A percentile compares a stretch with the other conserved stretches of the same genome.
phyloP scores from a whole-genome alignment of 2,888 invertebrate genomes.

The Troides oblongomaculatus region DNA sequence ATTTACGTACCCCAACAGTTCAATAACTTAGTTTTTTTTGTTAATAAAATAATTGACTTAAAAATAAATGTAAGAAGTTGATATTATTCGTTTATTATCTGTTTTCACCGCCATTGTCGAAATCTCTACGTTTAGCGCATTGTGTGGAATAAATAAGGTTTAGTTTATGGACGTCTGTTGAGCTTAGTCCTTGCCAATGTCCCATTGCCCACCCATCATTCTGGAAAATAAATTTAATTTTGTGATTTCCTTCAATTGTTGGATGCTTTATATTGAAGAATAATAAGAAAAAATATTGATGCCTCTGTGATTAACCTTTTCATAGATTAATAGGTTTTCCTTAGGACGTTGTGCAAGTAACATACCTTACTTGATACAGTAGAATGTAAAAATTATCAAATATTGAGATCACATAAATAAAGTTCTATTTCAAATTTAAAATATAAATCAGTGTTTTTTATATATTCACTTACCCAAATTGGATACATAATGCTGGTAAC shows the following conservation, averaged over 20 bases:
- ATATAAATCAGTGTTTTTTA: background rate
- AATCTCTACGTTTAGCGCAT: constrained; percentile 45
- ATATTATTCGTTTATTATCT: constrained; percentile 7
- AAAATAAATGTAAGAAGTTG: background rate
- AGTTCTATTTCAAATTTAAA: background rate
- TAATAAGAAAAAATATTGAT: background rate
- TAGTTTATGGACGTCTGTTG: constrained; percentile 64
- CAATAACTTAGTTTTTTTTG: background rate
- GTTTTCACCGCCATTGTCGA: constrained; percentile 21
- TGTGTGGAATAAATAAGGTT: constrained; percentile 54
- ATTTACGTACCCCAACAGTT: background rate
- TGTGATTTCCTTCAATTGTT: background rate
- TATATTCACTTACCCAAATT: constrained; percentile 58
- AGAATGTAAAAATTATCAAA: background rate
- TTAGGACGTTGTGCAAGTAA: background rate
- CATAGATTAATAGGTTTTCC: too few species aligned
- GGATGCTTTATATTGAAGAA: background rate
- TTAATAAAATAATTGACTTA: background rate
- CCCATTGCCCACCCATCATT: constrained; percentile 76
- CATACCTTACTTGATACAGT: background rate
- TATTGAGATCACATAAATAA: background rate
- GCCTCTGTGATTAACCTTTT: background rate
- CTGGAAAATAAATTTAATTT: constrained; percentile 43
- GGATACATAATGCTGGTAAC: constrained; percentile 69
- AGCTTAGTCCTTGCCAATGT: constrained; percentile 71